Evolutionary conservation across 2,797 vertebrate species (phyloP), one percentile per base, ranked within the genome.

Genomic region (Antrozous pallidus): DNA sequence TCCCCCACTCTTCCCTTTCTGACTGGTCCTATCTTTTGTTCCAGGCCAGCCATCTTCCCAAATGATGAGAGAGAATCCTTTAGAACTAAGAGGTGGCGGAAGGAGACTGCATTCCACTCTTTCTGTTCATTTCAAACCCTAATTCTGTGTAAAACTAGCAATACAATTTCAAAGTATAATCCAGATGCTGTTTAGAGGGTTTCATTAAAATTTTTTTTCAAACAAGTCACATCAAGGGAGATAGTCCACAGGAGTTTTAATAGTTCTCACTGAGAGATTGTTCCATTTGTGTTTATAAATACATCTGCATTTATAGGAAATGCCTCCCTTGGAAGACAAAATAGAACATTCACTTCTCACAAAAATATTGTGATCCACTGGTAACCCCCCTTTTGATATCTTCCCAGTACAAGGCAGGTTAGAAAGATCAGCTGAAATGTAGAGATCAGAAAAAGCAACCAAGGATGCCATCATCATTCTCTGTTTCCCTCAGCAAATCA

Each of bases 251-350:
- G 38, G 18, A 67, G 17, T 17, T 13, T 31, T 58, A 61, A 36
- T 28, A 47, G 18, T 69, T 94, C n/a, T 67, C 69, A 31, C 26
- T 2, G 24, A 18, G 36, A 65, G 26, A 73, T 24, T 16, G 20
- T n/a, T 69, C 26, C n/a, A 54, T 38, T 10, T 28, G 12, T 58
- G 22, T 80, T 84, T 83, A 17, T 58, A 90, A 58, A 54, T 63
- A 9, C 22, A 33, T 45, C 36, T 61, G 28, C 33, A 6, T 88
- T 71, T 79, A 7, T 51, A 83, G 81, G 33, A 88, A 54, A 85
- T 20, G 38, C 18, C 10, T 28, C 75, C 40, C 54, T 75, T 58
- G 49, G 22, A 61, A 75, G 42, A 92, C 42, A 92, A 31, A 95
- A 40, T 47, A 38, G 80, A 77, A 88, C 8, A 79, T 17, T 9